A percentile compares a stretch with the other conserved stretches of the same genome.
phyloP scores from a whole-genome alignment of 2,888 invertebrate species.

The Gymnocheta viridis region DNA sequence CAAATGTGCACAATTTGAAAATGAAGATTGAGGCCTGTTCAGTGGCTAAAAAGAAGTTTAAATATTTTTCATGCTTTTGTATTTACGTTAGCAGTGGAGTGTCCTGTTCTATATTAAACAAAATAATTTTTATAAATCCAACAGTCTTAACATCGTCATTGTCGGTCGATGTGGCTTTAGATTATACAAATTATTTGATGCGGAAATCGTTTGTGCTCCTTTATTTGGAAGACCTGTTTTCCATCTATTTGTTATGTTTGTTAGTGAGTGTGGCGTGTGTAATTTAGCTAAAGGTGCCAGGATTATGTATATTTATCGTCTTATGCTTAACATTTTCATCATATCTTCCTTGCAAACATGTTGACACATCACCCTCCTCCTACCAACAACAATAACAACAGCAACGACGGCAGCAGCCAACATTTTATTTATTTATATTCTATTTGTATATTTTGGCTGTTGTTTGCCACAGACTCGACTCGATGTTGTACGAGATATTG shows the following conservation, averaged over 20 bases:
- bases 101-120: background rate
- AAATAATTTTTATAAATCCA: background rate
- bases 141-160: background rate
- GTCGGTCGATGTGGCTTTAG: conserved; percentile 54
- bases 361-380: conserved; percentile 26
- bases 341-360: conserved; percentile 4
- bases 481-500: conserved; percentile 9
- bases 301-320: background rate
- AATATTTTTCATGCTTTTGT: background rate
- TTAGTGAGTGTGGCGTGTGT: background rate
- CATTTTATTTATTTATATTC: conserved; percentile 45
- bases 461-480: conserved; percentile 2
- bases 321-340: background rate
- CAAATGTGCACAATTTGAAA: background rate
- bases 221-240: conserved; percentile 41
- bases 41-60: background rate
- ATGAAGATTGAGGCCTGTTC: background rate
- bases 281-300: conserved; percentile 29
- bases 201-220: conserved; percentile 63
- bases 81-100: background rate
- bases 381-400: conserved; percentile 6
- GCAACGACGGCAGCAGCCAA: background rate
- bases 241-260: conserved; percentile 7
- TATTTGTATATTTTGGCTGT: conserved; percentile 48
- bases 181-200: conserved; percentile 65